Evolutionary conservation across 2,888 invertebrate species (phyloP).

Genomic region (Microctonus brassicae): DNA sequence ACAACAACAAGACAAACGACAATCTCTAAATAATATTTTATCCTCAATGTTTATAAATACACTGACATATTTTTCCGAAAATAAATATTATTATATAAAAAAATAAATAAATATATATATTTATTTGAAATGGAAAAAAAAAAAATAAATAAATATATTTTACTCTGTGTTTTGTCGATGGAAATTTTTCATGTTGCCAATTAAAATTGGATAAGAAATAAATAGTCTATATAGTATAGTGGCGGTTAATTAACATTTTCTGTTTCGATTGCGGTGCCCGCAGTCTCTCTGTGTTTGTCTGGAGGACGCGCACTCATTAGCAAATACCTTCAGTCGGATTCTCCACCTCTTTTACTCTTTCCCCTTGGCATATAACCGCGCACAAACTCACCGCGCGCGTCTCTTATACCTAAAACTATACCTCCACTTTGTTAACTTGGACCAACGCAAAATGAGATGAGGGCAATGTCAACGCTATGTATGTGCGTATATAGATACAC

Average conservation of each 20-base stretch:
- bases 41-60: no score
- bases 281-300: constrained; percentile 33
- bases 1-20: no score
- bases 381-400: background rate
- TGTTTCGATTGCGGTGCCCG: constrained; percentile 60
- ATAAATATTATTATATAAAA: no score
- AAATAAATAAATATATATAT: background rate
- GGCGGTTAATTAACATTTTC: constrained; percentile 68
- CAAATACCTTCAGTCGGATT: constrained; percentile 66
- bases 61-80: no score
- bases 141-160: background rate
- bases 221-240: constrained; percentile 47
- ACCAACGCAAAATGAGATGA: constrained; percentile 28
- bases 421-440: constrained; percentile 39
- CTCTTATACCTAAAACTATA: background rate
- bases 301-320: constrained; percentile 64
- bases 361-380: no score
- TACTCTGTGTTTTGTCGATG: constrained; percentile 1
- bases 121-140: background rate
- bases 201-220: constrained; percentile 58
- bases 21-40: no score
- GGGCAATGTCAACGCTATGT: constrained; percentile 28
- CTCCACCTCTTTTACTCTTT: constrained; percentile 46
- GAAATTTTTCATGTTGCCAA: constrained; percentile 59
- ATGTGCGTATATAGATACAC: background rate